These are phyloP conservation scores for Takifugu rubripes DNA, from an alignment of 2,797 vertebrate species.

Conservation along the genomic window DNA sequence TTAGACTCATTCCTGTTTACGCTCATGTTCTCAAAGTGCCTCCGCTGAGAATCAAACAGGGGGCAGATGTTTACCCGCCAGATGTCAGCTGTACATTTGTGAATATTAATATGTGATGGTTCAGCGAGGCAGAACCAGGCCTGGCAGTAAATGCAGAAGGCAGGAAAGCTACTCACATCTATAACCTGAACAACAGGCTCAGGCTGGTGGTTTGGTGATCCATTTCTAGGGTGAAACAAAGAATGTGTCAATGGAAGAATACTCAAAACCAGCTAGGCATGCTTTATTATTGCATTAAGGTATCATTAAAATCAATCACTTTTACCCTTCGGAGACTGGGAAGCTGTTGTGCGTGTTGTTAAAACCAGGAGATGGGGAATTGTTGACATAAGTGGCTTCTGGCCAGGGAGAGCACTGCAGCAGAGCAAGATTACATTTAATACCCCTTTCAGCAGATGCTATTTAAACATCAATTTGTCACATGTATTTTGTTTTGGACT, in stretches of 20 bases:
- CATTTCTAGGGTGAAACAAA: slow-evolving; percentile 74
- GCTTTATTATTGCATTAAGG: too few relatives aligned
- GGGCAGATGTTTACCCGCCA: slow-evolving; percentile 12
- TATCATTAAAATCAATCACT: slow-evolving; percentile 1
- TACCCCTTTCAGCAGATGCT: too few relatives aligned
- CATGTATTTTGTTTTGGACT: not conserved
- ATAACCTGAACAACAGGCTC: slow-evolving; percentile 85
- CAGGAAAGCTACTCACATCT: slow-evolving; percentile 82
- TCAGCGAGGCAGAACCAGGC: not conserved
- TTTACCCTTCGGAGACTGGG: slow-evolving; percentile 88
- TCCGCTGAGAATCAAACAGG: slow-evolving; percentile 2
- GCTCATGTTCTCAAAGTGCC: not conserved
- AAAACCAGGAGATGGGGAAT: slow-evolving; percentile 89
- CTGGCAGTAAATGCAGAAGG: slow-evolving; percentile 10
- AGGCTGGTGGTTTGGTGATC: slow-evolving; percentile 90
- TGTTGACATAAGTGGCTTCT: slow-evolving; percentile 88
- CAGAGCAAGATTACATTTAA: slow-evolving; percentile 2
- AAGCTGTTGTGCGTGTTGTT: slow-evolving; percentile 90
- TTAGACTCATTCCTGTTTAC: slow-evolving; percentile 2
- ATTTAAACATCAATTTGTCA: not conserved
- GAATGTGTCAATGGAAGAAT: too few relatives aligned
- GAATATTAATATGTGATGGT: slow-evolving; percentile 18
- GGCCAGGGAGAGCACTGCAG: slow-evolving; percentile 93
- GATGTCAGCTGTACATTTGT: slow-evolving; percentile 19
- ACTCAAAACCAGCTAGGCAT: too few relatives aligned